Base-by-base conservation (phyloP, 2,113 vertebrate genomes). In the Elephas maximus region DNA sequence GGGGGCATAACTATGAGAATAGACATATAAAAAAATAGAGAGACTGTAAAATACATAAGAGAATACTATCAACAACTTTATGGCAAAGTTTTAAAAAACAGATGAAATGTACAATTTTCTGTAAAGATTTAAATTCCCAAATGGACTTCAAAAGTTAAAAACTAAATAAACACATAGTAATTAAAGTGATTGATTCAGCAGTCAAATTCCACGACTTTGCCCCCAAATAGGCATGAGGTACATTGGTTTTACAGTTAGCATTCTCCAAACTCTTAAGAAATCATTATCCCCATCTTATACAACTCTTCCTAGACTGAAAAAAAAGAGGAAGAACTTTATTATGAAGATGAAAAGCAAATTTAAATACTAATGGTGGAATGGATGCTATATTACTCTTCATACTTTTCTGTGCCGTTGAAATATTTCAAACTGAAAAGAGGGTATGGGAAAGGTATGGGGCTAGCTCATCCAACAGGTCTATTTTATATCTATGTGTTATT, bases 81-180 rank as follows among this genome's bases (percentile, higher is more conserved):
- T 88, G 41, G 20, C 33, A 44, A 9, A 57, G 18, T 63, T 84
- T 88, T 88, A n/a, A 88, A 85, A 37, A 6, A 26, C 1, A 83
- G 65, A 81, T 65, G 57, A 95, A 94, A 87, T 60, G 33, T 45
- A 33, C 5, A 65, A 77, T 92, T 84, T 96, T 92, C 30, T 45
- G 51, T 62, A 85, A 80, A 89, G 10, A 48, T 28, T 45, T 77
- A 84, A 63, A 41, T 92, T 93, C 28, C 20, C 69, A 86, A 76
- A 69, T 51, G 57, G 24, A 95, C 33, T 79, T 69, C 24, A 91
- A 93, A 77, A 71, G 37, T 26, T 44, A 30, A 76, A 37, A 91
- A 91, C n/a, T 84, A 71, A 51, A 60, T 86, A 48, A 76, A 82
- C 20, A 18, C 30, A 57, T n/a, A 77, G 33, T 26, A 86, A 78